Base-by-base conservation (phyloP, 1,140 invertebrate species). In the Trichonephila clavata region DNA sequence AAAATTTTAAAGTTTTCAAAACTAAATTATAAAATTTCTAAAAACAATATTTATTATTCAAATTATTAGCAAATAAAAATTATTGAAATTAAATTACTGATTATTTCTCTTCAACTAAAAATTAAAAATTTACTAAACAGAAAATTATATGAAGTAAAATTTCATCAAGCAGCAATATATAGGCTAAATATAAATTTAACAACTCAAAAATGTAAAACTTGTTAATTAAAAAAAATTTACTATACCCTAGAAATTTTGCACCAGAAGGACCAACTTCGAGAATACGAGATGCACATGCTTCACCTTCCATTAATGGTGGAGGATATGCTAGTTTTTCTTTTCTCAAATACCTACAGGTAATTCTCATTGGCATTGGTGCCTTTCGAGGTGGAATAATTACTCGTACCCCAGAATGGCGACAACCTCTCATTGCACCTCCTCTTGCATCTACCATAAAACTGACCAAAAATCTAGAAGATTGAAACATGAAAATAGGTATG, bases 361-460 rank as follows among this genome's bases (percentile, higher is more conserved):
- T 98, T 94, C 99, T 97, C 94, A 99, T 99, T 60, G 99, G 99
- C 96, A 98, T 98, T 50, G 98, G 97, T 27, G 99, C 99, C 95
- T 98, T 98, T 89, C 98, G 96, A 0, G 99, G 99, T 50, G 99
- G 99, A 87, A 99, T 98, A 95, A 99, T 99, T 91, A 99, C 98
- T 50, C 99, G 96, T 1, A 99, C 98, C 0, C 99, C 99, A 71
- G 98, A 99, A 95, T 99, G 99, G 50, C 99, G 97, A 95, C 99
- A 99, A 24, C 99, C 99, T 83, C 99, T 97, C 98, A 99, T 99
- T 1, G 99, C 98, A 18, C 99, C 99, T 57, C 99, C 99, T 18
- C 99, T 97, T 13, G 99, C 99, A 96, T 99, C 99, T 94, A 99
- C 99, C 96, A 99, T 97, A 96, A 99, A 99, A 94, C 99, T 99